Base-by-base conservation (phyloP, 2,888 invertebrate species). In the Drosophila peninsularis region DNA sequence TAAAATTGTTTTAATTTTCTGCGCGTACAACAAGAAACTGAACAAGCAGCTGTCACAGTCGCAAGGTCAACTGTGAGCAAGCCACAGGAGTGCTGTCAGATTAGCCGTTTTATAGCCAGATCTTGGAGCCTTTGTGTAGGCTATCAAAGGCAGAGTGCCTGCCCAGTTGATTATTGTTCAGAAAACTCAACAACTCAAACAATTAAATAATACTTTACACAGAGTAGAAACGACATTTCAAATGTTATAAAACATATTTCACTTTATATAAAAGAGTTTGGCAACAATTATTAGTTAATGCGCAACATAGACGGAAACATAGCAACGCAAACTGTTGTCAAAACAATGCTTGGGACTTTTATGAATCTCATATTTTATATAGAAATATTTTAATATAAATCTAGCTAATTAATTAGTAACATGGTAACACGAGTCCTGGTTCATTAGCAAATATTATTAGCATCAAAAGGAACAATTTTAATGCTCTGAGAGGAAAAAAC, bases 1-100 rank as follows among this genome's bases (percentile, higher is more conserved):
- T 89, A 85, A 89, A 89, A 89, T 89, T 89, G 89, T 88, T 87
- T 89, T 89, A 89, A 89, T 89, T 89, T 87, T 76, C 88, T 82
- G 62, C 73, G 58, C 57, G 72, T 66, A 73, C 45, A 66, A 79
- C 60, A 72, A 62, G 44, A 72, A 64, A 62, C 69, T 69, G 74
- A 65, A 76, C 69, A 76, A 68, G 73, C 69, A 52, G 49, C 73
- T 64, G 61, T 52, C 68, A 49, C 55, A 62, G 50, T 34, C 44
- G 50, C 53, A 54, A 52, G 55, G 62, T 60, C 73, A 66, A 49
- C 37, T 67, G 53, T 36, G 30, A 39, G 41, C 11, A 50, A 45
- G 34, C 24, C 44, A 14, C 24, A 34, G 5, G 21, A 68, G 68
- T 53, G 69, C n/a, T 60, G 75, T 0, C 27, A 36, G 34, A 36